These are phyloP conservation scores for Isaurus tuberculatus DNA, from an alignment of 92 coral and sea anemone genomes.

Conservation along the genomic window DNA sequence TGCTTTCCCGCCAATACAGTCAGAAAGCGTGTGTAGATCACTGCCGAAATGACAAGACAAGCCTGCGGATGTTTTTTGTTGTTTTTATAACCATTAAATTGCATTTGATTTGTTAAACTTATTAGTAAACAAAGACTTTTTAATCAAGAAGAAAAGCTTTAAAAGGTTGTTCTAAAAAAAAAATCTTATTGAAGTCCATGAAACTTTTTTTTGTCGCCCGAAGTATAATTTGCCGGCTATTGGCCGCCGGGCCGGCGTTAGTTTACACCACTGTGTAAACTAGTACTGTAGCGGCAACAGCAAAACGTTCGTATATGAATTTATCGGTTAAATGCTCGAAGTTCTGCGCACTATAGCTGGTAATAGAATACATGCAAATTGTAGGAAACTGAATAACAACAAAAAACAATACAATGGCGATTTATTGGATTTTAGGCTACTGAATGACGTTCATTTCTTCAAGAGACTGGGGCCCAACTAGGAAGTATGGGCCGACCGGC, in stretches of 20 bases:
- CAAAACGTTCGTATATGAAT: no score
- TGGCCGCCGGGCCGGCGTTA: conserved; percentile 12
- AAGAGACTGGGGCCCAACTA: no score
- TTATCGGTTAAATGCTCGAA: conserved; percentile 9
- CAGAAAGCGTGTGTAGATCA: no score
- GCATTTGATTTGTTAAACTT: neutral
- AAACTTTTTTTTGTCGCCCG: neutral
- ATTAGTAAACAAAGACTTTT: no score
- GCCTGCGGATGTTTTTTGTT: neutral
- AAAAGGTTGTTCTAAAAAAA: no score
- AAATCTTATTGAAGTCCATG: neutral
- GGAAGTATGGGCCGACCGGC: no score
- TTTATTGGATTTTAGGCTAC: neutral
- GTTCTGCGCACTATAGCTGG: neutral
- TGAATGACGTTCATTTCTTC: no score
- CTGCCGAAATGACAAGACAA: no score
- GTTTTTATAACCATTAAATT: neutral
- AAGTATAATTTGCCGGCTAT: neutral
- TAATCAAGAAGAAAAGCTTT: no score
- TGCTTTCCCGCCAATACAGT: no score
- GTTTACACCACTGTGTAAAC: no score
- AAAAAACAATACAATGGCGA: conserved; percentile 11
- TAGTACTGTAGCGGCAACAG: no score
- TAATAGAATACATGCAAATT: conserved; percentile 5
- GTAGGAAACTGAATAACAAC: neutral